Evolutionary conservation across 2,888 invertebrate species (phyloP), one percentile per base, ranked within the genome.

Genomic region (Chaetogeoica ovagalla): DNA sequence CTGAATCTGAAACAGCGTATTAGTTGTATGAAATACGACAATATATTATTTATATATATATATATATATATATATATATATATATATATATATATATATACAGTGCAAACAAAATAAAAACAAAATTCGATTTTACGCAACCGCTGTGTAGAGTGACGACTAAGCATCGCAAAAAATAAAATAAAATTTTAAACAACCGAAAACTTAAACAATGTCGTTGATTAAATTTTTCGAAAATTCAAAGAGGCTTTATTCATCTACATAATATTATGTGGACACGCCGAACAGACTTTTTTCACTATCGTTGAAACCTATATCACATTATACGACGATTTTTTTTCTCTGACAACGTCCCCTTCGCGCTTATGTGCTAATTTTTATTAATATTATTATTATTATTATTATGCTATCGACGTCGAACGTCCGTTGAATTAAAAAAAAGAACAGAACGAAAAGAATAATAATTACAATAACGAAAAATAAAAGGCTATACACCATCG

Each of bases 231-330:
- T 11, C 8, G 21, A 21, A 48, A 66, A 21, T 43, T 17, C 43
- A 66, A 0, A 48, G 21, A 48, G 13, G 48, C 13, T 48, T 48
- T 48, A 48, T 66, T 55, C 9, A 1, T 30, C 2, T 13, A 37
- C 6, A 7, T 13, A 13, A 21, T 30, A 30, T 30, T 30, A n/a
- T 23, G 7, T 55, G 21, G 52, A n/a, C 30, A 13, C n/a, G 30
- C n/a, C 15, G 23, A 72, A 72, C 30, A 8, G 6, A n/a, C 23
- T 30, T 72, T 71, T 57, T 72, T 48, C 60, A 60, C 30, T 43
- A 72, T 72, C 6, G 19, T 48, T 48, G 72, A 48, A 60, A 48
- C 48, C 23, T 48, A 48, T 30, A 30, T 2, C 4, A n/a, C n/a
- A 23, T 48, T 48, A 30, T 30, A 62, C 60, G 48, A 7, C 19